Evolutionary conservation across 2,888 invertebrate species (phyloP).

Genomic region (Thera britannica): DNA sequence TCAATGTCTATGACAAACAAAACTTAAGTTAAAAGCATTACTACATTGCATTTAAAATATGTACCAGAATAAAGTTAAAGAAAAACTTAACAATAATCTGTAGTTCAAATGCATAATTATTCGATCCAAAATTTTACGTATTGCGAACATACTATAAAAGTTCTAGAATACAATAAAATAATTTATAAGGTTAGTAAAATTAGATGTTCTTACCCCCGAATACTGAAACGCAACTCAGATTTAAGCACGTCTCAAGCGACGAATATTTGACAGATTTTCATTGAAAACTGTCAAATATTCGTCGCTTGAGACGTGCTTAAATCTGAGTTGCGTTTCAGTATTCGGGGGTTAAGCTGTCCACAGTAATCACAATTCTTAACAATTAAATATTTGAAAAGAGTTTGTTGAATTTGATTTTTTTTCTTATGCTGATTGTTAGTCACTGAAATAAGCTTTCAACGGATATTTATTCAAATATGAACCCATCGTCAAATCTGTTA

Average conservation of each 20-base stretch:
- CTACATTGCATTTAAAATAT: constrained; percentile 1
- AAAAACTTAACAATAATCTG: constrained; percentile 7
- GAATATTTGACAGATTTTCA: too few species aligned
- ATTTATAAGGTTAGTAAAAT: background rate
- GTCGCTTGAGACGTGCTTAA: too few species aligned
- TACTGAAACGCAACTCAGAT: too few species aligned
- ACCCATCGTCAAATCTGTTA: background rate
- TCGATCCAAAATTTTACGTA: background rate
- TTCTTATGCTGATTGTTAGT: background rate
- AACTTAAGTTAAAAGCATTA: constrained; percentile 8
- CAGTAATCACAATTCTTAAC: too few species aligned
- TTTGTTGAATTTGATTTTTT: too few species aligned
- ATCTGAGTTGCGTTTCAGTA: too few species aligned
- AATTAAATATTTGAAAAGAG: too few species aligned
- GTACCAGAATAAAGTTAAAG: background rate
- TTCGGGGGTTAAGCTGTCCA: too few species aligned
- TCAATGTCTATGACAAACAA: constrained; percentile 17
- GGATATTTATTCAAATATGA: background rate
- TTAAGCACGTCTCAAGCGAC: too few species aligned
- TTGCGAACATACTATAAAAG: constrained; percentile 1
- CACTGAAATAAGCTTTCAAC: background rate
- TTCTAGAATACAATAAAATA: background rate
- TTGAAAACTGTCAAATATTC: too few species aligned
- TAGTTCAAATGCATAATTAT: constrained; percentile 15
- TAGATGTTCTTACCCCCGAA: background rate